These are phyloP conservation scores for Peucedramus taeniatus DNA, from an alignment of 2,113 vertebrate genomes.

Conservation along the genomic window DNA sequence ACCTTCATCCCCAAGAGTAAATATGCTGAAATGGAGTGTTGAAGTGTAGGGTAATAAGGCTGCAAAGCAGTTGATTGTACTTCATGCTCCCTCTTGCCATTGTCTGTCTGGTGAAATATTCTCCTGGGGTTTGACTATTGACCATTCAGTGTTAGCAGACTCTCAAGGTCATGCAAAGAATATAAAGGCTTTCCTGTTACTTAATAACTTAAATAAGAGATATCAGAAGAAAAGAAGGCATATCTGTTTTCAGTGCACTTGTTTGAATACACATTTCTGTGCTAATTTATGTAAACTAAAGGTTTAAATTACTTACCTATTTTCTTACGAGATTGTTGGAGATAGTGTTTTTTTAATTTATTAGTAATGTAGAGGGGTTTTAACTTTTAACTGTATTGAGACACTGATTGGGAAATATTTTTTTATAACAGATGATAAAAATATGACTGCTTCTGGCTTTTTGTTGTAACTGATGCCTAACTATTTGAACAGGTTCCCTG, in stretches of 20 bases:
- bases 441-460: not conserved
- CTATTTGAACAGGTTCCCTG: not conserved
- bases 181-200: constrained; percentile 37
- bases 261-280: constrained; percentile 30
- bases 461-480: not conserved
- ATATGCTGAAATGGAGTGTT: not conserved
- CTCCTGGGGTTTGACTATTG: constrained; percentile 49
- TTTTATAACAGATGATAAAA: constrained; percentile 40
- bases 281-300: constrained; percentile 53
- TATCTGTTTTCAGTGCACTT: constrained; percentile 76
- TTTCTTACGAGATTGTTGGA: constrained; percentile 35
- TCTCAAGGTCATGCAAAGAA: constrained; percentile 34
- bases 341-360: not conserved
- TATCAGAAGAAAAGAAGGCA: constrained; percentile 34
- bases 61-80: constrained; percentile 2
- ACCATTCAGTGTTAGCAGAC: constrained; percentile 18
- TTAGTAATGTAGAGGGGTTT: constrained; percentile 21
- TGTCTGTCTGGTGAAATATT: constrained; percentile 41
- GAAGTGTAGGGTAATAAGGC: not conserved
- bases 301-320: constrained; percentile 59
- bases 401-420: constrained; percentile 13
- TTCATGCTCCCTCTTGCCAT: not conserved
- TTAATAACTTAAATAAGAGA: constrained; percentile 24
- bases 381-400: constrained; percentile 38
- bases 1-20: not conserved